These are phyloP conservation scores for Venturia canescens DNA, from an alignment of 1,140 invertebrate genomes.

Conservation along the genomic window DNA sequence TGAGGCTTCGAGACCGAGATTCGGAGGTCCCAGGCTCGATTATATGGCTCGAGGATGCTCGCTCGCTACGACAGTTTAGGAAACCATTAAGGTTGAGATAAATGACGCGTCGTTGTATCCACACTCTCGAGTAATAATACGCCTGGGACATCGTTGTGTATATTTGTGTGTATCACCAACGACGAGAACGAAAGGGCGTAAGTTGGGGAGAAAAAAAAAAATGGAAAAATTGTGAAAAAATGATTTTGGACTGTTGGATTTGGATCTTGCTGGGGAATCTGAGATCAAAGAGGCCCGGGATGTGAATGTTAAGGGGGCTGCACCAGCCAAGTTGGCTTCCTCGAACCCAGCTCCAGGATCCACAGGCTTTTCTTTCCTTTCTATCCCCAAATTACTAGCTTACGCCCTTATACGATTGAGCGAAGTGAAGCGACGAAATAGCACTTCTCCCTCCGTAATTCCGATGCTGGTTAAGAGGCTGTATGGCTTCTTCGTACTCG, in stretches of 20 bases:
- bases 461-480: slow-evolving; percentile 32
- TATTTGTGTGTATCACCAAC: background rate
- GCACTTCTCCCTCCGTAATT: slow-evolving; percentile 60
- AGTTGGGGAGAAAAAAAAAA: background rate
- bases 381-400: background rate
- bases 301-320: too few species aligned
- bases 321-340: too few species aligned
- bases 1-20: background rate
- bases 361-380: too few species aligned
- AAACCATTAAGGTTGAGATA: slow-evolving; percentile 33
- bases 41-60: slow-evolving; percentile 17
- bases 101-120: slow-evolving; percentile 5
- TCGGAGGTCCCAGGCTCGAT: slow-evolving; percentile 36
- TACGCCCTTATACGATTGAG: background rate
- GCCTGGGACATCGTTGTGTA: background rate
- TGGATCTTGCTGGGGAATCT: too few species aligned
- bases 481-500: slow-evolving; percentile 47
- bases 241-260: too few species aligned
- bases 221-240: background rate
- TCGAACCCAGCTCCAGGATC: too few species aligned
- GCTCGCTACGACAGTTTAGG: slow-evolving; percentile 31
- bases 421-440: slow-evolving; percentile 57
- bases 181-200: too few species aligned
- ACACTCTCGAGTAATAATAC: background rate
- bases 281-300: too few species aligned